phyloP scores from a whole-genome alignment of 2,888 invertebrate genomes.

The Drosophila nigricruria region DNA sequence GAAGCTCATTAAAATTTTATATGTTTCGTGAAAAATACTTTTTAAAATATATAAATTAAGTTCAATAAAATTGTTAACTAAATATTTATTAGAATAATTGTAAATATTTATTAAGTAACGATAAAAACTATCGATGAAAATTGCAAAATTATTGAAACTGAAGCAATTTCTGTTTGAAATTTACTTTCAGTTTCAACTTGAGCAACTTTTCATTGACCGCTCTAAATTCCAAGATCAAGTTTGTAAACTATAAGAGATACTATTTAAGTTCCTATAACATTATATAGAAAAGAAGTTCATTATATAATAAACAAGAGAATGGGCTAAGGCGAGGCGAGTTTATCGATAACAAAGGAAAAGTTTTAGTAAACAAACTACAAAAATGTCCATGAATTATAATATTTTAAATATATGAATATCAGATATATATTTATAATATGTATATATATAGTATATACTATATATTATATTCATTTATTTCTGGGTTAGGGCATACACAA shows the following conservation, averaged over 20 bases:
- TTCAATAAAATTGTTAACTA: not conserved
- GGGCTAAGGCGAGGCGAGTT: not conserved
- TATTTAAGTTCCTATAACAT: not conserved
- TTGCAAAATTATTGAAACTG: not conserved
- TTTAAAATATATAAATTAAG: no score
- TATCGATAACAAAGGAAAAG: not conserved
- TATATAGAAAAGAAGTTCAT: not conserved
- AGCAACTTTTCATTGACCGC: not conserved
- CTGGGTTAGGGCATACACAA: conserved; percentile 11
- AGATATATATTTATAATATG: not conserved
- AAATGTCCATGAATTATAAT: no score
- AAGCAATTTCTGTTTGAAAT: not conserved
- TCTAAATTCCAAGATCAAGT: not conserved
- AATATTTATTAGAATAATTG: not conserved
- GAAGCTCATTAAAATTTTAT: no score
- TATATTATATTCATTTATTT: not conserved
- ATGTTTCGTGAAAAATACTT: not conserved
- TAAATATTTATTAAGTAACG: not conserved
- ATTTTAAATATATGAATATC: not conserved
- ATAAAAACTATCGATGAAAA: not conserved
- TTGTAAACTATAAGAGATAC: not conserved
- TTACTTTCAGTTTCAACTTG: not conserved
- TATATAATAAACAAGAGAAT: not conserved
- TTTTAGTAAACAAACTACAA: no score
- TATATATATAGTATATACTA: not conserved